Evolutionary conservation across 1,140 invertebrate genomes (phyloP).

Genomic region (Spodoptera frugiperda): DNA sequence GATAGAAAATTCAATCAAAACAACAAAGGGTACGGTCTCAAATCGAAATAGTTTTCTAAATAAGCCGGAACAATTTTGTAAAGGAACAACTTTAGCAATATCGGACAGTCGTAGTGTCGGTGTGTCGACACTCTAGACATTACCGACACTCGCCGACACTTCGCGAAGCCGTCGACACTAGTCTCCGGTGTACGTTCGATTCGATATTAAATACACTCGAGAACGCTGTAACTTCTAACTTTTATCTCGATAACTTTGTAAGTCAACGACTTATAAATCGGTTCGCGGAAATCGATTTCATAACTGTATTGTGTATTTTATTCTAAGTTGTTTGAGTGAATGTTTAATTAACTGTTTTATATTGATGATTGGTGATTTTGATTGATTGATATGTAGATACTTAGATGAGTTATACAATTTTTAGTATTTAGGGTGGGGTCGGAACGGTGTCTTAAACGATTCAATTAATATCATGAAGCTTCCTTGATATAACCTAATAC

Average conservation of each 20-base stretch:
- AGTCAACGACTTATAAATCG: constrained; percentile 29
- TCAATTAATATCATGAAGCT: too few relatives aligned
- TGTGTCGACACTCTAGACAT: neutral
- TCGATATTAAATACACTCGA: constrained; percentile 49
- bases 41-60: constrained; percentile 45
- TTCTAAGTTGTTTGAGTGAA: neutral
- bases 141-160: constrained; percentile 22
- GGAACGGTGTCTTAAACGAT: too few relatives aligned
- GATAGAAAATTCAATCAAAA: constrained; percentile 41
- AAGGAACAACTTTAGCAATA: constrained; percentile 52
- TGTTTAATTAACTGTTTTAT: neutral
- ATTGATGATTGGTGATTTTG: too few relatives aligned
- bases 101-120: constrained; percentile 43
- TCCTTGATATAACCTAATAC: too few relatives aligned
- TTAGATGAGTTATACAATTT: too few relatives aligned
- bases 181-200: constrained; percentile 37
- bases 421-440: too few relatives aligned
- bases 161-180: constrained; percentile 11
- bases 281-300: constrained; percentile 11
- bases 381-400: too few relatives aligned
- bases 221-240: constrained; percentile 27
- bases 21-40: constrained; percentile 17
- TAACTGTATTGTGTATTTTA: constrained; percentile 7
- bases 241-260: constrained; percentile 37
- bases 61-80: constrained; percentile 44